These are phyloP conservation scores for Drosophila pandora DNA, from an alignment of 1,140 invertebrate species.

Conservation along the genomic window DNA sequence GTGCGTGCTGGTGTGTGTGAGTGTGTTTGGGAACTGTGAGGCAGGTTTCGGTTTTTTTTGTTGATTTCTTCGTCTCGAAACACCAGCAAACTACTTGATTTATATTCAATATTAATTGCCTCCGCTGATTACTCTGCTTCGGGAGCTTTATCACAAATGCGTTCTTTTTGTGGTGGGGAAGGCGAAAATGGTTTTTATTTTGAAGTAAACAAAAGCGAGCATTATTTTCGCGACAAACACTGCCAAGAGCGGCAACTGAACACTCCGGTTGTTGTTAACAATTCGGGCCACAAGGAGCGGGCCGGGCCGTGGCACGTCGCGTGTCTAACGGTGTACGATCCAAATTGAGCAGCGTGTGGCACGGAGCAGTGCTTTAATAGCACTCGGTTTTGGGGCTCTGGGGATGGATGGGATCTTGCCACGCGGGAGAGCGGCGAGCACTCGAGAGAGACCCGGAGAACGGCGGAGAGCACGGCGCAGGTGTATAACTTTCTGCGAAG, in stretches of 20 bases:
- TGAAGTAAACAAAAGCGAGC: constrained; percentile 78
- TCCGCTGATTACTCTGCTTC: not conserved
- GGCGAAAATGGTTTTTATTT: constrained; percentile 81
- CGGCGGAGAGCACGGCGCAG: constrained; percentile 34
- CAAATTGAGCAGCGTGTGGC: constrained; percentile 55
- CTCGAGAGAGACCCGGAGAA: constrained; percentile 6
- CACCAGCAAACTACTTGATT: constrained; percentile 41
- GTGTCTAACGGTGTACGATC: constrained; percentile 17
- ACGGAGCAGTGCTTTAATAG: constrained; percentile 61
- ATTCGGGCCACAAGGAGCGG: not conserved
- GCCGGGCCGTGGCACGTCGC: constrained; percentile 8
- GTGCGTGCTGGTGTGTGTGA: constrained; percentile 6
- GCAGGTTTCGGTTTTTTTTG: constrained; percentile 39
- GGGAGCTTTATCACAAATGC: constrained; percentile 68
- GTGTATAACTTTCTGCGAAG: constrained; percentile 75
- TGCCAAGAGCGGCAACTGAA: constrained; percentile 23
- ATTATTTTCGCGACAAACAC: constrained; percentile 62
- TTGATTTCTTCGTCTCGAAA: not conserved
- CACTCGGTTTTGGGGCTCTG: not conserved
- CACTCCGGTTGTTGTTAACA: constrained; percentile 15
- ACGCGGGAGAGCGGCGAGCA: constrained; percentile 39
- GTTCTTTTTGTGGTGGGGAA: constrained; percentile 82
- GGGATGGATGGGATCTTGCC: constrained; percentile 45
- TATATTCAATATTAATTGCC: constrained; percentile 29
- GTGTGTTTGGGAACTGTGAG: constrained; percentile 25